Conservation (phyloP, 2,797 vertebrate species). For the Lepidocolaptes lacrymiger region DNA sequence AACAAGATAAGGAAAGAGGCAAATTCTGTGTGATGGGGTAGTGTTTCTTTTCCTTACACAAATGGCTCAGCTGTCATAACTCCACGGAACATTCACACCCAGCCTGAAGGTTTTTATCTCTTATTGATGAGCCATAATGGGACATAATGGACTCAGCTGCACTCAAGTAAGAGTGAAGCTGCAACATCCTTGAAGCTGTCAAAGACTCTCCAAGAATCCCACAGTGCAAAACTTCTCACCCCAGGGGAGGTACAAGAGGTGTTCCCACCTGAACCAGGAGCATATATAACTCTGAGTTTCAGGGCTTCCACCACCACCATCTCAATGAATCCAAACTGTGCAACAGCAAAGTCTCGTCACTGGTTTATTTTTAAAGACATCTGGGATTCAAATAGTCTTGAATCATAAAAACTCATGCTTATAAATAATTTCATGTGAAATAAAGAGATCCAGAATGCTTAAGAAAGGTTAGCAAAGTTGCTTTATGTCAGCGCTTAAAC, state of each 20-base stretch:
- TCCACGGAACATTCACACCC: background rate
- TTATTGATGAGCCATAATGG: background rate
- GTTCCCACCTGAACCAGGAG: background rate
- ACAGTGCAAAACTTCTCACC: background rate
- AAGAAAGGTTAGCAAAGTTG: background rate
- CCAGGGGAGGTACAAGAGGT: background rate
- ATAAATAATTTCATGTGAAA: background rate
- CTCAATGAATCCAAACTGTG: background rate
- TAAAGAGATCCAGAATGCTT: background rate
- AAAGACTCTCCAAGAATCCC: background rate
- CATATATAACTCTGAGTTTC: background rate
- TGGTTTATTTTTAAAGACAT: background rate
- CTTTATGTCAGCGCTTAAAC: background rate
- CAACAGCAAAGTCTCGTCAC: background rate
- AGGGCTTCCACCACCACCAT: background rate
- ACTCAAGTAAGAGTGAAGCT: background rate
- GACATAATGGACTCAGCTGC: background rate
- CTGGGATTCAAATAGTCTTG: background rate
- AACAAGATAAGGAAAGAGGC: background rate
- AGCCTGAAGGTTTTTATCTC: background rate
- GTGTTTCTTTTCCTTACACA: background rate
- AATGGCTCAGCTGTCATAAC: background rate
- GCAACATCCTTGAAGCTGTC: background rate
- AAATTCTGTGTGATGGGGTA: background rate
- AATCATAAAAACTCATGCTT: background rate